Evolutionary conservation across 2,797 vertebrate genomes (phyloP).

Genomic region (Pangasius macronema): DNA sequence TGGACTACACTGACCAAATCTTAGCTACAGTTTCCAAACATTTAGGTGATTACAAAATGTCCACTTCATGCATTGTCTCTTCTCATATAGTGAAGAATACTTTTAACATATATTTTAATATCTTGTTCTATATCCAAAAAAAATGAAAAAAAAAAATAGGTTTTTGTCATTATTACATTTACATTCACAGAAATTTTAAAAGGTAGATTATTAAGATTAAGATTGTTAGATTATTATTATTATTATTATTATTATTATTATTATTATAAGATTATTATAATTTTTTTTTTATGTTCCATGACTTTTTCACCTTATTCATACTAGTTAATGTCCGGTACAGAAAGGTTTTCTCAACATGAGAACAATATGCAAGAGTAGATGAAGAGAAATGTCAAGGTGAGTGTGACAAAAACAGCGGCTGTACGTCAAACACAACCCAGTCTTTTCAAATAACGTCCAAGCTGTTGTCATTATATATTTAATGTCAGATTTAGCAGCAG

Average conservation of each 20-base stretch:
- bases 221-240: too few species aligned
- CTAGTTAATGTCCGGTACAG: too few species aligned
- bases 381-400: not conserved
- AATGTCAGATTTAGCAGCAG: too few species aligned
- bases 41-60: not conserved
- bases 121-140: not conserved
- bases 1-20: not conserved
- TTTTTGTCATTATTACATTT: not conserved
- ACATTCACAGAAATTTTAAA: not conserved
- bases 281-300: too few species aligned
- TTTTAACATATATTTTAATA: not conserved
- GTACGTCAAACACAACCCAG: not conserved
- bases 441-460: not conserved
- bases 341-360: too few species aligned
- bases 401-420: not conserved
- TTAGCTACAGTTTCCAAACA: not conserved
- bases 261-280: too few species aligned
- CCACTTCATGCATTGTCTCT: not conserved
- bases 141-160: too few species aligned
- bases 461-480: not conserved
- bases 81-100: not conserved
- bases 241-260: too few species aligned
- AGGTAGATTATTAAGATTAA: not conserved
- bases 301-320: too few species aligned
- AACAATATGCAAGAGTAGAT: not conserved